phyloP scores from a whole-genome alignment of 2,797 vertebrate genomes.

The Coreius guichenoti region DNA sequence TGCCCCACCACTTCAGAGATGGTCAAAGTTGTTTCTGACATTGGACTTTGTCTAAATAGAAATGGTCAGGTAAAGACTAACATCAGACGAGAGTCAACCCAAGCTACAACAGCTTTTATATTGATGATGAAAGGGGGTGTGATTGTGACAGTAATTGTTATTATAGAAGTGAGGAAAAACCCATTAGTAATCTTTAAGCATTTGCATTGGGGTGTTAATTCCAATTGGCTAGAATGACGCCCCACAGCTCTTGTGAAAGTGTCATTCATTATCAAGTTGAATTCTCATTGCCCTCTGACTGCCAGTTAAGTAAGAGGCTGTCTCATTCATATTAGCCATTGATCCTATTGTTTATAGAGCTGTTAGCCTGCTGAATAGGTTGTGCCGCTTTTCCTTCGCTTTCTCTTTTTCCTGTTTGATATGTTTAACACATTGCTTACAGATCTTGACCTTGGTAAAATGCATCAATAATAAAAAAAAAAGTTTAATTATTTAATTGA shows the following conservation, averaged over 20 bases:
- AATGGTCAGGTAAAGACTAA: conserved; percentile 16
- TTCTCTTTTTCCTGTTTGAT: conserved; percentile 29
- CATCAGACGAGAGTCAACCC: background rate
- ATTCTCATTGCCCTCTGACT: conserved; percentile 58
- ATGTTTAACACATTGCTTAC: conserved; percentile 50
- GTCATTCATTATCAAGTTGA: conserved; percentile 59
- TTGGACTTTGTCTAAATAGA: conserved; percentile 36
- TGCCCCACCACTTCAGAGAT: background rate
- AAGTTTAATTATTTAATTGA: background rate
- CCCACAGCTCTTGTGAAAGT: conserved; percentile 57
- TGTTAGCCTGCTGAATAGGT: conserved; percentile 31
- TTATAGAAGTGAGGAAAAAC: conserved; percentile 51
- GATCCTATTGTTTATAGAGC: conserved; percentile 41
- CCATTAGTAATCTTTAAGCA: conserved; percentile 57
- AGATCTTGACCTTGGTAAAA: conserved; percentile 30
- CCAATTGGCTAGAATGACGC: conserved; percentile 54
- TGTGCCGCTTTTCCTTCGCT: conserved; percentile 43
- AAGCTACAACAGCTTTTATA: conserved; percentile 43
- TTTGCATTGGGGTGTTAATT: conserved; percentile 59
- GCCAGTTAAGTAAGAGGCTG: conserved; percentile 54
- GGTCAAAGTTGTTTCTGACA: background rate
- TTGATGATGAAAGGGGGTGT: conserved; percentile 26
- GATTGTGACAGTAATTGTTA: conserved; percentile 42
- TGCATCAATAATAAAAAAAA: conserved; percentile 12
- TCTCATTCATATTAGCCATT: conserved; percentile 56